Evolutionary conservation across 2,888 invertebrate genomes (phyloP), one percentile per base, ranked within the genome.

Genomic region (Caenorhabditis zanzibari): DNA sequence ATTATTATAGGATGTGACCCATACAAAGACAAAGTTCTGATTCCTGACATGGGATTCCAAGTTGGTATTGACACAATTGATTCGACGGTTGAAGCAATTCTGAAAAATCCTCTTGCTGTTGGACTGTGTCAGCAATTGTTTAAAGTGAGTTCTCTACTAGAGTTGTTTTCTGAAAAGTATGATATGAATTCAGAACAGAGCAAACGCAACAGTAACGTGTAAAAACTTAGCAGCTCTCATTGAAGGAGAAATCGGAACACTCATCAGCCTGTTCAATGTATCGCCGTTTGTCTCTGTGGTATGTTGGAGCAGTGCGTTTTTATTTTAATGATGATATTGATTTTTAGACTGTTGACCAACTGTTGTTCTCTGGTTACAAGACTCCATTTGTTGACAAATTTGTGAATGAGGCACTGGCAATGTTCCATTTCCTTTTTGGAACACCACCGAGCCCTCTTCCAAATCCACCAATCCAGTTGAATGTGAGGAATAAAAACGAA

Each of bases 331-430:
- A 63, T 47, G 26, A 35, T 52, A 49, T 44, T 38, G 19, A 12
- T 12, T 47, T 80, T 66, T 76, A 90, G 89, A 89, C 88, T 16
- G 88, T 89, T 22, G 89, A 90, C 63, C 81, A 90, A 58, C 72
- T 90, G 14, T 74, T 90, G 56, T 88, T 86, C 72, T 85, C 86
- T 52, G 89, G 90, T n/a, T 89, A 89, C 80, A 79, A 82, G n/a
- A 74, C 88, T 38, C 88, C 88, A 10, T 68, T 88, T 47, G 64
- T 87, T 2, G 63, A 79, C 35, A 82, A 86, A 7, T 71, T 88
- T 54, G 26, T 86, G 26, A 81, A 86, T 52, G 69, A 74, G 28
- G 66, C 82, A 2, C n/a, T 82, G 12, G 54, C 26, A 12, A 24
- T 84, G 1, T 41, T 86, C 10, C 69, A 81, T 35, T 72, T 59